A percentile compares a stretch with the other conserved stretches of the same genome.
These are phyloP conservation scores for Elephas maximus DNA, from an alignment of 2,113 vertebrate species.

Conservation along the genomic window DNA sequence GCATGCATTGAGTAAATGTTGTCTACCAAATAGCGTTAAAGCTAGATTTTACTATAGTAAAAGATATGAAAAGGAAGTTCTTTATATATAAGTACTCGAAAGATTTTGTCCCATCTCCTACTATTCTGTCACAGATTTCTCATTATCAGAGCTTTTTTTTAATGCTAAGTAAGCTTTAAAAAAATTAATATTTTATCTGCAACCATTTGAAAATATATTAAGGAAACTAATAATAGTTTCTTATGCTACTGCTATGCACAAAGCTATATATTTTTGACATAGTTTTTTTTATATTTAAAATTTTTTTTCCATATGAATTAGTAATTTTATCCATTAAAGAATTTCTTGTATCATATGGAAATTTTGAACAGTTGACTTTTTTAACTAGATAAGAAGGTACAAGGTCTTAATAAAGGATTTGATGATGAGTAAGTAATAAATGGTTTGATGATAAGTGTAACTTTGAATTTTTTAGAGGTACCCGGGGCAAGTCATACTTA, in stretches of 20 bases:
- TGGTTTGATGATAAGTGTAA: background rate
- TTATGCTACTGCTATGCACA: background rate
- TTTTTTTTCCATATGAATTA: slow-evolving; percentile 47
- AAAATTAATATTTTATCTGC: background rate
- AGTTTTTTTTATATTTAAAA: background rate
- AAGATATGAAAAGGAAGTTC: background rate
- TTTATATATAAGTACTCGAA: background rate
- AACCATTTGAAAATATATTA: background rate
- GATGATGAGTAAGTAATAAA: background rate
- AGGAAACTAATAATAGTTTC: background rate
- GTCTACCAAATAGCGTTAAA: background rate
- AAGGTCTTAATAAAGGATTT: background rate
- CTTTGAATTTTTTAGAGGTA: slow-evolving; percentile 90
- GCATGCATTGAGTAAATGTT: background rate
- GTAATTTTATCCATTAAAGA: background rate
- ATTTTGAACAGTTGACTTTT: slow-evolving; percentile 27
- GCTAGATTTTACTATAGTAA: background rate
- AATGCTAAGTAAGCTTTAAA: slow-evolving; percentile 53
- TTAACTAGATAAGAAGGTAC: background rate
- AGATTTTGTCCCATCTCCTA: background rate
- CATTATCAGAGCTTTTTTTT: background rate
- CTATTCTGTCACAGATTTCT: background rate
- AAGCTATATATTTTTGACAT: background rate
- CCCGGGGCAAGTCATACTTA: slow-evolving; percentile 97
- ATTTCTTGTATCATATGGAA: background rate